Evolutionary conservation across 2,888 invertebrate genomes (phyloP).

Genomic region (Isotomurus palustris): DNA sequence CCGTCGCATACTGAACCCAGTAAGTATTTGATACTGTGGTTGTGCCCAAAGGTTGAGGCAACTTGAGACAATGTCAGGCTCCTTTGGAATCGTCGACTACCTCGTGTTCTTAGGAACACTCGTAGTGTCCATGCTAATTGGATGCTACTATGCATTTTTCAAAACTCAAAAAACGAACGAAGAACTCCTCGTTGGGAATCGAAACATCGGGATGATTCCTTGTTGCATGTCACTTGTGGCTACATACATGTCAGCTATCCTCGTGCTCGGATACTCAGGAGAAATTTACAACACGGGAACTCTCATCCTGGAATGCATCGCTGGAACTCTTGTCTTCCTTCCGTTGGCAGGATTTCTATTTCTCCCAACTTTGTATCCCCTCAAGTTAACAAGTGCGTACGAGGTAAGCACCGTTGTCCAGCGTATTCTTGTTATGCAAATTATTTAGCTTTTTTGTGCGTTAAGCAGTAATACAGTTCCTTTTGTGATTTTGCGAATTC

Average conservation of each 20-base stretch:
- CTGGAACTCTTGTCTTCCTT: constrained; percentile 47
- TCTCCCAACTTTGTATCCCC: constrained; percentile 48
- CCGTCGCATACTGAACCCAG: too few species aligned
- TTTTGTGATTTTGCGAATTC: not conserved
- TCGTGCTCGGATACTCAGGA: constrained; percentile 48
- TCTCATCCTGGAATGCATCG: constrained; percentile 47
- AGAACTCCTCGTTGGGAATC: constrained; percentile 49
- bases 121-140: constrained; percentile 48
- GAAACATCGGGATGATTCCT: not conserved
- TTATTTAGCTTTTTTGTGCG: not conserved
- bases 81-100: constrained; percentile 47
- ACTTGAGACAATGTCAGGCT: constrained; percentile 36
- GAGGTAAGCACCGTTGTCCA: constrained; percentile 47
- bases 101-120: constrained; percentile 48
- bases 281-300: constrained; percentile 49
- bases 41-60: too few species aligned
- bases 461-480: not conserved
- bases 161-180: constrained; percentile 56
- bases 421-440: not conserved
- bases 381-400: constrained; percentile 49
- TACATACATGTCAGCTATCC: constrained; percentile 50
- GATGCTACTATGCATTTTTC: constrained; percentile 53
- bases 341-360: constrained; percentile 47
- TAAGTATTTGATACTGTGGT: too few species aligned
- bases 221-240: constrained; percentile 46